A percentile compares a stretch with the other conserved stretches of the same genome.
These are phyloP conservation scores for Carcharodon carcharias DNA, from an alignment of 2,797 vertebrate genomes.

Conservation along the genomic window DNA sequence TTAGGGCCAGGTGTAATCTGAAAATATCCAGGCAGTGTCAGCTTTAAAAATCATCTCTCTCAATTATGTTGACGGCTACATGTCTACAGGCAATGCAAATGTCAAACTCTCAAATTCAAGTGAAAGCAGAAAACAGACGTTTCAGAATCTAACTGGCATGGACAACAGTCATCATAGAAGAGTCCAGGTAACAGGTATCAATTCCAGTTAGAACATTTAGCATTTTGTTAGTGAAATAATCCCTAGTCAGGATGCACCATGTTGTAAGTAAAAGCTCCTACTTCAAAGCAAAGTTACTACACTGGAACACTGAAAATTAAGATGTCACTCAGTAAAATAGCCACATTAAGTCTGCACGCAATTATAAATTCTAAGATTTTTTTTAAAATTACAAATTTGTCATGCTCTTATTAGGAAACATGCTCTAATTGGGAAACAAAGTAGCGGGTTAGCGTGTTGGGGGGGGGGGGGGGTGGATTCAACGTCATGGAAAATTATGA, in stretches of 20 bases:
- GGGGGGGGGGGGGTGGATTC: too few species aligned
- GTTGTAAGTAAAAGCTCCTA: neutral
- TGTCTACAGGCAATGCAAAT: slow-evolving; percentile 56
- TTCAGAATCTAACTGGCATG: slow-evolving; percentile 4
- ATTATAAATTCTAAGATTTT: neutral
- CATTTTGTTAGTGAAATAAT: too few species aligned
- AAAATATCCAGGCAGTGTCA: slow-evolving; percentile 54
- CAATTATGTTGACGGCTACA: slow-evolving; percentile 42
- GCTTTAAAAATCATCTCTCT: slow-evolving; percentile 53
- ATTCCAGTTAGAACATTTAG: neutral
- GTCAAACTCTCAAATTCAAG: neutral
- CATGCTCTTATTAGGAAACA: too few species aligned
- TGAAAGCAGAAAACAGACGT: slow-evolving; percentile 24
- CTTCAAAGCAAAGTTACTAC: neutral
- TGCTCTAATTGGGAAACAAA: too few species aligned
- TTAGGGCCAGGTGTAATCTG: slow-evolving; percentile 52
- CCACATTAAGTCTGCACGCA: neutral
- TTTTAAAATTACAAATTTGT: too few species aligned
- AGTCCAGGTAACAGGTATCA: neutral
- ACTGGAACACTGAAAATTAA: neutral
- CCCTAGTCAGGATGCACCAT: too few species aligned
- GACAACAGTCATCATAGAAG: neutral
- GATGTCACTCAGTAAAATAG: neutral
- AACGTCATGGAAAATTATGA: too few species aligned
- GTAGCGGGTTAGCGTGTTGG: too few species aligned